Evolutionary conservation across 2,797 vertebrate genomes (phyloP), one percentile per base, ranked within the genome.

Genomic region (Lithobates sylvaticus): DNA sequence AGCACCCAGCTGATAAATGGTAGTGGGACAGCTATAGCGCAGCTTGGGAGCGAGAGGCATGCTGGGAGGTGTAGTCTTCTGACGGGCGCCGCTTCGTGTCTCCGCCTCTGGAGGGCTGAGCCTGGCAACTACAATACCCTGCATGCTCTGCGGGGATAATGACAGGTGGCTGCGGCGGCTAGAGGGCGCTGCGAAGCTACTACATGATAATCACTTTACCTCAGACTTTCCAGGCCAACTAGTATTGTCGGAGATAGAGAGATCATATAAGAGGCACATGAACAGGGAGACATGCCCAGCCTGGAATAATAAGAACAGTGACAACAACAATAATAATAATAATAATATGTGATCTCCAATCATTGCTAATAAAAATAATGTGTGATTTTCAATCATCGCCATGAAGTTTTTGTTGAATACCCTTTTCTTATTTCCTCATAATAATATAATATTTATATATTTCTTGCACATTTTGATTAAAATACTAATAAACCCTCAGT

Each of bases 1-100:
- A 86, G 85, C 85, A 86, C 85, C 74, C 29, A 83, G 80, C 85
- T 86, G 73, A 86, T 71, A 64, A 86, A 75, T 81, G 61, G n/a
- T 69, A 69, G 71, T 81, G 72, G 84, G 84, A 86, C 85, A 86
- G 85, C 85, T 65, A 64, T 72, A 83, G 79, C 73, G 79, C 79
- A 86, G 85, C 54, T n/a, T 34, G n/a, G 26, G 47, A 10, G 3
- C 2, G 15, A 9, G 9, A 6, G n/a, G 71, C 29, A 29, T 86
- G 21, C 9, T 65, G 79, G 85, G 79, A 6, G 39, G 1, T 82
- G 85, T 76, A 86, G 84, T 86, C 36, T 26, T n/a, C 29, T 21
- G 58, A 0, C 23, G 10, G 18, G 3, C 58, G 13, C 58, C 58
- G 16, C 58, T 61, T 23, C 21, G 0, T 61, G 39, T 34, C 64